A percentile compares a stretch with the other conserved stretches of the same genome.
Evolutionary conservation across 2,797 vertebrate genomes (phyloP).

Genomic region (Sciaenops ocellatus): DNA sequence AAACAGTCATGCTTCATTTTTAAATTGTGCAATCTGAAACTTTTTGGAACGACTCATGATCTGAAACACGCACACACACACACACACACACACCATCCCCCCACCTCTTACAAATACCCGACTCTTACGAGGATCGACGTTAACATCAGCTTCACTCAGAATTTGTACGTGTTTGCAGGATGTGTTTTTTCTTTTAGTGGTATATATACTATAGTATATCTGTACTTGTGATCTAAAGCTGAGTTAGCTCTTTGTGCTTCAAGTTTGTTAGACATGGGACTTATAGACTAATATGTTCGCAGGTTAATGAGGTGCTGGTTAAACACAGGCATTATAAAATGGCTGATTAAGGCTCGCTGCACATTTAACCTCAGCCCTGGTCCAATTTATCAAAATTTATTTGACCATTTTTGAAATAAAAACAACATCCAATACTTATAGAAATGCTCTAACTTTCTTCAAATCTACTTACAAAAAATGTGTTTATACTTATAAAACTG

Average conservation of each 20-base stretch:
- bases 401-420: neutral
- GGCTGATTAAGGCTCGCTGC: neutral
- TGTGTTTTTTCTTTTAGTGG: neutral
- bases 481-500: neutral
- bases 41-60: neutral
- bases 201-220: too few species aligned
- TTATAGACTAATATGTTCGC: neutral
- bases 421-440: neutral
- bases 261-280: neutral
- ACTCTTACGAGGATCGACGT: neutral
- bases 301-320: neutral
- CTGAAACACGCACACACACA: neutral
- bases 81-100: constrained; percentile 23
- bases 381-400: neutral
- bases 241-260: neutral
- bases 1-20: too few species aligned
- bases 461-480: too few species aligned
- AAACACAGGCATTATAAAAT: neutral
- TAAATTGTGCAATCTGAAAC: too few species aligned
- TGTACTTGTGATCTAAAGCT: neutral
- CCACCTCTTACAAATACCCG: neutral
- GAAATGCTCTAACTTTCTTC: neutral
- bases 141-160: neutral
- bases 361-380: neutral
- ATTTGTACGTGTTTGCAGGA: neutral